phyloP scores from a whole-genome alignment of 2,888 invertebrate species.

The Eutolmus rufibarbis region DNA sequence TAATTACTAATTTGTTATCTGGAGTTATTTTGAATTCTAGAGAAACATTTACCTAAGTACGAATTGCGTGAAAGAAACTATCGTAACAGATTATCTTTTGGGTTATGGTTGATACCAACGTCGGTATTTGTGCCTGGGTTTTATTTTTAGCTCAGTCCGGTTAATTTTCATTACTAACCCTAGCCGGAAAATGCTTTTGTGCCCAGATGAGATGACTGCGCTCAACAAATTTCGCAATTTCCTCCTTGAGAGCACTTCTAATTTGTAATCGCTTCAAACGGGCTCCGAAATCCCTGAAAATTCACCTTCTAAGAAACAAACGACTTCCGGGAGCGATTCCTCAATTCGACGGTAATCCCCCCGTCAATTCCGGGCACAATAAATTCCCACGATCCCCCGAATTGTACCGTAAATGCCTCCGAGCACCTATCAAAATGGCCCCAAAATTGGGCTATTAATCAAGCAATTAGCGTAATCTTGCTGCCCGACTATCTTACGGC shows the following conservation, averaged over 20 bases:
- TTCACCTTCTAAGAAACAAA: neutral
- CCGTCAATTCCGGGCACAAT: neutral
- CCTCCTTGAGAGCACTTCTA: neutral
- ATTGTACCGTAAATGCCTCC: neutral
- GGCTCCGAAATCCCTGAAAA: neutral
- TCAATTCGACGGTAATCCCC: neutral
- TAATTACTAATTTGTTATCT: no score
- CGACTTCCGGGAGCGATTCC: neutral
- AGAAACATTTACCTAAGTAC: no score
- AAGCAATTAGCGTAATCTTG: conserved; percentile 40
- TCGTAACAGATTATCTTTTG: neutral
- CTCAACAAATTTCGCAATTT: neutral
- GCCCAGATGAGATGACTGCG: neutral
- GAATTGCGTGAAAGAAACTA: no score
- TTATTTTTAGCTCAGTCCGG: neutral
- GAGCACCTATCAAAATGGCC: neutral
- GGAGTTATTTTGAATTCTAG: no score
- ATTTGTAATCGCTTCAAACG: neutral
- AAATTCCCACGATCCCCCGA: neutral
- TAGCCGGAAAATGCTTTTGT: neutral
- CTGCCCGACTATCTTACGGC: neutral
- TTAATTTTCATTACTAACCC: neutral
- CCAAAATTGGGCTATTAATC: conserved; percentile 36
- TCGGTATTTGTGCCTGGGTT: neutral
- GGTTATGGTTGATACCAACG: neutral